Evolutionary conservation across 1,140 invertebrate genomes (phyloP), one percentile per base, ranked within the genome.

Genomic region (Bombyx mori): DNA sequence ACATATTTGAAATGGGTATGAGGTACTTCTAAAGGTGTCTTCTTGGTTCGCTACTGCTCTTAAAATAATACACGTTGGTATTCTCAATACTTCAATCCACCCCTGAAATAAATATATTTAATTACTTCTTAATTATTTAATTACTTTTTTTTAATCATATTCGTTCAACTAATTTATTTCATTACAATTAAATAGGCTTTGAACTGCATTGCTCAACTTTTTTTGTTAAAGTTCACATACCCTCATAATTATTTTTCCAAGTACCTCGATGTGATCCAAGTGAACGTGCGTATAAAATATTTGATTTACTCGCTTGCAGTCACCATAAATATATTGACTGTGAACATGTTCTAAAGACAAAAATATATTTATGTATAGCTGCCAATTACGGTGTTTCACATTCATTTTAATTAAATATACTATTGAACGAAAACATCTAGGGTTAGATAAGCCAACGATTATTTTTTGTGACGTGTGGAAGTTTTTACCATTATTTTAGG

Each of bases 31-130:
- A 44, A 77, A 75, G 7, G 63, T 35, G 12, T 79, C 68, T 6
- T 54, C 58, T 55, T 72, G 66, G 22, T 66, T 65, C 1, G 79
- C 58, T 0, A 50, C 63, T 3, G 71, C 76, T 63, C 75, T 68
- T 3, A 82, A 44, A 44, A 75, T 42, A 18, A 79, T 80, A 47
- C 79, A 82, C 1, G 68, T 75, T 45, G 79, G 79, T n/a, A 80
- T 75, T 48, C 73, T 71, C 0, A 18, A 52, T 43, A 73, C 52
- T n/a, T 62, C 43, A 12, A 82, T 45, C 77, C 79, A 82, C 10
- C 69, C 74, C 79, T 82, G 62, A 48, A 70, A 69, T 49, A 55
- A 26, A 42, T 5, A 42, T 2, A 3, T 42, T 26, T 8, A 42
- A 1, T 7, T 42, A 52, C 6, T 52, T 26, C 7, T 35, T n/a